Percentiles rank a stretch among this genome's conserved stretches.
Evolutionary conservation across 2,888 invertebrate genomes (phyloP).

Genomic region (Micoletzkya japonica): DNA sequence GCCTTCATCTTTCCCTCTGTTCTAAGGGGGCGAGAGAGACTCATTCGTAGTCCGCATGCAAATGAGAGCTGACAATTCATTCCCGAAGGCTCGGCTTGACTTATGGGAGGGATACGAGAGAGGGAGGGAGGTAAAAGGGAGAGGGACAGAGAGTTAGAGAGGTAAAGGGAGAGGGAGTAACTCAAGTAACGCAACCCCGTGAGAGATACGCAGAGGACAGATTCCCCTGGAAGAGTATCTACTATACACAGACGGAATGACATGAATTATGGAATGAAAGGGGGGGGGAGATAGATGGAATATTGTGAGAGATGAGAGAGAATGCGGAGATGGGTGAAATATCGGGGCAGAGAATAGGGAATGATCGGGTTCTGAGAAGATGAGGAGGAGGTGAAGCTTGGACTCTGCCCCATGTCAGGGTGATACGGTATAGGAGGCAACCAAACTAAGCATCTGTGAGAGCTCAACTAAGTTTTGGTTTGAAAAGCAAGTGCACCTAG

Average conservation of each 20-base stretch:
- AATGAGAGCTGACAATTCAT: constrained; percentile 30
- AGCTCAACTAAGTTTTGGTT: too few species aligned
- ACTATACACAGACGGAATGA: too few species aligned
- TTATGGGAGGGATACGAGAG: neutral
- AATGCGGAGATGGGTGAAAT: too few species aligned
- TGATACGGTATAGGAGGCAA: too few species aligned
- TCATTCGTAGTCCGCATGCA: constrained; percentile 15
- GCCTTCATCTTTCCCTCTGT: neutral
- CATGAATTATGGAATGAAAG: too few species aligned
- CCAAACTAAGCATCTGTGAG: too few species aligned
- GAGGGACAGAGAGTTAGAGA: neutral
- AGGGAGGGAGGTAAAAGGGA: neutral
- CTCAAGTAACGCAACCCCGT: neutral
- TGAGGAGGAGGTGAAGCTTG: too few species aligned
- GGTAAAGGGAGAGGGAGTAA: neutral
- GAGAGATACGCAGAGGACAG: neutral
- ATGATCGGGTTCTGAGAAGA: too few species aligned
- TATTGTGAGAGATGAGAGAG: too few species aligned
- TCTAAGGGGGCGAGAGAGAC: neutral
- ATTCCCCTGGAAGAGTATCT: neutral
- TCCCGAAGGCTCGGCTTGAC: constrained; percentile 5
- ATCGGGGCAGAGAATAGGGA: too few species aligned
- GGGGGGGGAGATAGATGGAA: neutral
- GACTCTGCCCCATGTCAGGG: too few species aligned
- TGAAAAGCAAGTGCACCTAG: too few species aligned